phyloP scores from a whole-genome alignment of 2,888 invertebrate species.

The Troglohyphantes excavatus region DNA sequence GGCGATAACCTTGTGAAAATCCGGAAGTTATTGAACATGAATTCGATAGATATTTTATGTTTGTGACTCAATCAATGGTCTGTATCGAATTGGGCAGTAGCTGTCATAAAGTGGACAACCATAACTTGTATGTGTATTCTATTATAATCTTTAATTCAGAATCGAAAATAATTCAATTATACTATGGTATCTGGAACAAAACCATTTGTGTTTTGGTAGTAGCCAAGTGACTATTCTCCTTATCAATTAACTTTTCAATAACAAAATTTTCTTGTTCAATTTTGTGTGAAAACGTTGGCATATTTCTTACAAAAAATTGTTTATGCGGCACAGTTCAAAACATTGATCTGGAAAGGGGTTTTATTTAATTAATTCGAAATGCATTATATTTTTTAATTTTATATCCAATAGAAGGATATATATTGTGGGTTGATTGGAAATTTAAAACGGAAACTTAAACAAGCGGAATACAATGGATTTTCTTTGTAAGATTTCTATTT shows the following conservation, averaged over 20 bases:
- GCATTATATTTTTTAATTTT: neutral
- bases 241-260: neutral
- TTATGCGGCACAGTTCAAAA: neutral
- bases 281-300: slow-evolving; percentile 5
- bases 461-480: too few relatives aligned
- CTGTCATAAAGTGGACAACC: slow-evolving; percentile 37
- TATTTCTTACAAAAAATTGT: neutral
- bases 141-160: neutral
- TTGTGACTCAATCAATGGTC: slow-evolving; percentile 19
- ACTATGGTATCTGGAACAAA: slow-evolving; percentile 13
- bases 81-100: slow-evolving; percentile 40
- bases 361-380: too few relatives aligned
- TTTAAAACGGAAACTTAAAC: too few relatives aligned
- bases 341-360: too few relatives aligned
- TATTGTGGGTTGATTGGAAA: too few relatives aligned
- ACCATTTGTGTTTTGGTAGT: neutral
- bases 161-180: neutral
- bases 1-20: slow-evolving; percentile 49
- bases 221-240: neutral
- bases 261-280: slow-evolving; percentile 1
- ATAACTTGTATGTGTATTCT: neutral
- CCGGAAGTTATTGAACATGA: slow-evolving; percentile 31
- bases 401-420: neutral
- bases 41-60: slow-evolving; percentile 15
- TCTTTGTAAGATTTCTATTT: too few relatives aligned